Evolutionary conservation across 2,113 vertebrate species (phyloP), one percentile per base, ranked within the genome.

Genomic region (Rhinopithecus roxellana): DNA sequence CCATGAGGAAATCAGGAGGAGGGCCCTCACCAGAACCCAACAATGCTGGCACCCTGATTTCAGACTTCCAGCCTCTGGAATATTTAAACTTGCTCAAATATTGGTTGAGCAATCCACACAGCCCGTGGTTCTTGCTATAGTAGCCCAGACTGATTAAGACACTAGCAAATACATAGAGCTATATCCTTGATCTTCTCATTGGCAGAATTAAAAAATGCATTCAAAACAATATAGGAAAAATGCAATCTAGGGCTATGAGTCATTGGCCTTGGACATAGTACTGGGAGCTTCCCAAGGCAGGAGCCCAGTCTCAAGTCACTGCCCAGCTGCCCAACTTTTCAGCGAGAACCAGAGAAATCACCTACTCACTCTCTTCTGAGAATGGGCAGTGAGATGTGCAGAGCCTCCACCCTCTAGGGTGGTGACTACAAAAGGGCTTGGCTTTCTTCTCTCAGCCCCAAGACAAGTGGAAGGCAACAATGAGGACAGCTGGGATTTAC

Each of bases 81-180:
- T 3, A 27, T 45, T 8, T 20, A 67, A 40, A 70, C 69, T 14
- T 8, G 61, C 61, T 64, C 61, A 45, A n/a, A 22, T 9, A 3
- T 40, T 7, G 27, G n/a, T 27, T 16, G 32, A 35, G 6, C 5
- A 83, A 55, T 78, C n/a, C 22, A 10, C 45, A 7, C 0, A 3
- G 23, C 13, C 52, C 0, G 0, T 3, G 20, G 9, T 14, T 48
- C n/a, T 80, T 27, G 20, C 61, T 7, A 4, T 0, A 32, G 69
- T 27, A 8, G 20, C 40, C 45, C 5, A 17, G 3, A 48, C 22
- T 27, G 20, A 27, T n/a, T 1, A 8, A 75, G 78, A n/a, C 16
- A 1, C n/a, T 8, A 35, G 10, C 30, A 75, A 30, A 12, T 2
- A 50, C 1, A 20, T 0, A 13, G 2, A 35, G 30, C 3, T n/a